Percentiles rank a stretch among this genome's conserved stretches.
Evolutionary conservation across 2,888 invertebrate species (phyloP).

Genomic region (Eremobia ochroleuca): DNA sequence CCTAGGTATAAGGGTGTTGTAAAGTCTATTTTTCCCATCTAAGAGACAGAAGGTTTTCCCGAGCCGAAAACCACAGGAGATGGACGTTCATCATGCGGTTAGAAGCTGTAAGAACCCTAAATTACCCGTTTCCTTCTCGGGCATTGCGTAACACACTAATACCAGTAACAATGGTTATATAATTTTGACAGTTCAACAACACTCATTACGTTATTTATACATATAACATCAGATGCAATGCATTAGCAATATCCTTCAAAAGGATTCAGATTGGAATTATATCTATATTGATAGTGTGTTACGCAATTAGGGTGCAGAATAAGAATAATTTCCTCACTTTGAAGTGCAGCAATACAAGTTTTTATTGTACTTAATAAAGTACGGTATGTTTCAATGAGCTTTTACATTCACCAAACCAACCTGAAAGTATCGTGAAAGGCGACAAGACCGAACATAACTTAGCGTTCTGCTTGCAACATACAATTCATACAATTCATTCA

Average conservation of each 20-base stretch:
- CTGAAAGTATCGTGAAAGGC: constrained; percentile 78
- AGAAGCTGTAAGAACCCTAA: not conserved
- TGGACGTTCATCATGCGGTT: not conserved
- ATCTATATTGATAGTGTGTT: too few relatives aligned
- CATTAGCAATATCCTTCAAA: not conserved
- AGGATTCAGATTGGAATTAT: not conserved
- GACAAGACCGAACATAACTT: constrained; percentile 42
- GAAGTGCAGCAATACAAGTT: constrained; percentile 30
- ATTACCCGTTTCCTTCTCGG: not conserved
- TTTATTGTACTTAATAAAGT: constrained; percentile 16
- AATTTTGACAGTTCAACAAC: not conserved
- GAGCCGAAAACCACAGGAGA: not conserved
- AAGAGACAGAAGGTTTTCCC: not conserved
- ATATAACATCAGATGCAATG: too few relatives aligned
- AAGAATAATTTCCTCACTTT: constrained; percentile 51
- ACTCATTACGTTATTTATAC: too few relatives aligned
- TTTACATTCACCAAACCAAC: constrained; percentile 42
- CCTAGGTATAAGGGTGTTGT: too few relatives aligned
- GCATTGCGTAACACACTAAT: not conserved
- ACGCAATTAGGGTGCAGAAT: not conserved
- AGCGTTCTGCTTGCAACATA: constrained; percentile 73
- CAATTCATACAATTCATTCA: too few relatives aligned
- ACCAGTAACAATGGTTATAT: not conserved
- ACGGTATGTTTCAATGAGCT: constrained; percentile 39
- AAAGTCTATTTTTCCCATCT: not conserved